Percentiles rank a stretch among this genome's conserved stretches.
phyloP scores from a whole-genome alignment of 1,140 invertebrate species.

The Nebria ingens region DNA sequence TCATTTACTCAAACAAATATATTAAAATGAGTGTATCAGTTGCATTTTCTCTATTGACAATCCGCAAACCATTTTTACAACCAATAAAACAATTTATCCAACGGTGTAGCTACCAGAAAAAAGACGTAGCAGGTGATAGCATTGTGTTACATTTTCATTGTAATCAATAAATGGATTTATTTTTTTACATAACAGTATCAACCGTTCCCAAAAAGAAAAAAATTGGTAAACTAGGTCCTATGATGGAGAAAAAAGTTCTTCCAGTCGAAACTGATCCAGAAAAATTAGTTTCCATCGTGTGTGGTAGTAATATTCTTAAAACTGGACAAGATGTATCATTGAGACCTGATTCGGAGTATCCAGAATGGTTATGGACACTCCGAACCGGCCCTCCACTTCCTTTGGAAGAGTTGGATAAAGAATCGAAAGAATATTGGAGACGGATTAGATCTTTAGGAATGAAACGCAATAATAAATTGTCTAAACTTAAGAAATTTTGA shows the following conservation, averaged over 20 bases:
- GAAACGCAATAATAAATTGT: slow-evolving; percentile 47
- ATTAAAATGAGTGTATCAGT: neutral
- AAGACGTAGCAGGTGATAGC: slow-evolving; percentile 19
- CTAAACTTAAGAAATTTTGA: slow-evolving; percentile 42
- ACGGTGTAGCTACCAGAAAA: slow-evolving; percentile 21
- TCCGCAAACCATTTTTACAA: neutral
- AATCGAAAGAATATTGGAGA: slow-evolving; percentile 73
- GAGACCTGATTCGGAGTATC: slow-evolving; percentile 80
- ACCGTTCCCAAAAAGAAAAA: slow-evolving; percentile 42
- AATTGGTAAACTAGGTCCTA: slow-evolving; percentile 40
- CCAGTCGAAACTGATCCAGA: slow-evolving; percentile 79
- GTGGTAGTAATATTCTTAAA: slow-evolving; percentile 73
- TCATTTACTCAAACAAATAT: neutral
- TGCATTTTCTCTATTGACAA: neutral
- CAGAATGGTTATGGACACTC: slow-evolving; percentile 84
- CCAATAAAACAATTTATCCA: slow-evolving; percentile 19
- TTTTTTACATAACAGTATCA: slow-evolving; percentile 25
- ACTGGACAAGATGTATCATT: slow-evolving; percentile 74
- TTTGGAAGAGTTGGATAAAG: slow-evolving; percentile 67
- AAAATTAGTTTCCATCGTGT: slow-evolving; percentile 70
- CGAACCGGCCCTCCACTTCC: slow-evolving; percentile 45
- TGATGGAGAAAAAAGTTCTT: slow-evolving; percentile 58
- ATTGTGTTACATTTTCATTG: neutral
- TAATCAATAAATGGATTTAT: slow-evolving; percentile 13
- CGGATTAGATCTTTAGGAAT: slow-evolving; percentile 49